Evolutionary conservation across 2,113 vertebrate species (phyloP).

Genomic region (Rhinolophus ferrumequinum): DNA sequence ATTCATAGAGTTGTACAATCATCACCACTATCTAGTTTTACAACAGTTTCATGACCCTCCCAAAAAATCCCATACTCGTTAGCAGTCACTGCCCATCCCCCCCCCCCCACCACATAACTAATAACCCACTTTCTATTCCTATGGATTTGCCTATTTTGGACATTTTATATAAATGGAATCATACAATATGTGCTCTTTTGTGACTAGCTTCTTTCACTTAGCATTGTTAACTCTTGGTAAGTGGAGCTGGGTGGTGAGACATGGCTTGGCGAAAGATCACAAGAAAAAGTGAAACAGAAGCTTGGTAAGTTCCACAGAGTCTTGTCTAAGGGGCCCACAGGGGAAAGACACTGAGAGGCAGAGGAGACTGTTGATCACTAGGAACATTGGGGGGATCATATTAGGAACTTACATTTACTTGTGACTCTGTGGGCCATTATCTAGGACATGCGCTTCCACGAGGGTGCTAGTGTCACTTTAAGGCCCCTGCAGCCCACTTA

Average conservation of each 20-base stretch:
- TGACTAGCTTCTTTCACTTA: not conserved
- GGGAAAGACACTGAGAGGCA: not conserved
- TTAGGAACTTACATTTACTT: too few species aligned
- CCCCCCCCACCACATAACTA: accelerated
- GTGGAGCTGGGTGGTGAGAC: not conserved
- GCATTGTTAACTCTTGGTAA: not conserved
- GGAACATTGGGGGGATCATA: not conserved
- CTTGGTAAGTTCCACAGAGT: too few species aligned
- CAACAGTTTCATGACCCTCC: not conserved
- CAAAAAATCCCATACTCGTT: not conserved
- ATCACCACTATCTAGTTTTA: not conserved
- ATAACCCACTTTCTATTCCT: not conserved
- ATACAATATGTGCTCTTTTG: not conserved
- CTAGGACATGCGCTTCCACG: accelerated
- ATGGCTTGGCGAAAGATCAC: not conserved
- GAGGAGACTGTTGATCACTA: not conserved
- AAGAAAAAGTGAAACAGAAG: not conserved
- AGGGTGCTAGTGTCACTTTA: too few species aligned
- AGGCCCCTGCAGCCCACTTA: not conserved
- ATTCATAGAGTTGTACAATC: not conserved
- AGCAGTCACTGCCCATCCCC: not conserved
- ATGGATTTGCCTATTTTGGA: not conserved
- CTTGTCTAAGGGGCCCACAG: not conserved
- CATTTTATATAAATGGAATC: not conserved
- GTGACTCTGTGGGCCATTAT: not conserved